Conservation (phyloP, 1,140 invertebrate species). For the Cecropterus lyciades region DNA sequence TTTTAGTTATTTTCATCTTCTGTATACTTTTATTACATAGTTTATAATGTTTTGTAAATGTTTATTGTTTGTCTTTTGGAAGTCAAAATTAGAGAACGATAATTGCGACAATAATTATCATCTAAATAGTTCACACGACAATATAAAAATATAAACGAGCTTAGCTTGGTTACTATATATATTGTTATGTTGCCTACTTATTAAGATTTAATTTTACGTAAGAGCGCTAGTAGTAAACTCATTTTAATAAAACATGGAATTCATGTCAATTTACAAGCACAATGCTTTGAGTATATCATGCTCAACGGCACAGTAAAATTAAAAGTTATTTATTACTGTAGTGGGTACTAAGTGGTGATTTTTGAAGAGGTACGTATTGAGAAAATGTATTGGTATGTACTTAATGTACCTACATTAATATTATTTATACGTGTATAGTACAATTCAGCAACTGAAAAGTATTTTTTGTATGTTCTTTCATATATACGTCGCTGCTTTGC, state of each 20-base stretch:
- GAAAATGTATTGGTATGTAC: background rate
- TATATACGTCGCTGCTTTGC: too few relatives aligned
- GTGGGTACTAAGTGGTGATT: background rate
- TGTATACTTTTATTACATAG: constrained; percentile 38
- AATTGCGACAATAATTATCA: constrained; percentile 80
- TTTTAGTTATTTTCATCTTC: constrained; percentile 35
- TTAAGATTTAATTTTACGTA: constrained; percentile 29
- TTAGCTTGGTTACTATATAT: constrained; percentile 54
- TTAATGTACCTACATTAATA: too few relatives aligned
- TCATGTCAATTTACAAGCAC: constrained; percentile 38
- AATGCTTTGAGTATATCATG: constrained; percentile 14
- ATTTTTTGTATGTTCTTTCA: too few relatives aligned
- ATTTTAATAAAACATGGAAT: constrained; percentile 27
- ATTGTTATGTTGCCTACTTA: constrained; percentile 42
- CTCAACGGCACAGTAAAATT: constrained; percentile 1
- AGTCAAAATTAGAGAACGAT: constrained; percentile 52
- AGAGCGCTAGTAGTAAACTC: constrained; percentile 23
- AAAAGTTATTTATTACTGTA: constrained; percentile 12
- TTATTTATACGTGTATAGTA: too few relatives aligned
- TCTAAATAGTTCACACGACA: constrained; percentile 70
- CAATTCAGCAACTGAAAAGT: too few relatives aligned
- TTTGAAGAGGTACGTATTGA: background rate
- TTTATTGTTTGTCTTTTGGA: constrained; percentile 42
- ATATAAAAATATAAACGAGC: constrained; percentile 70
- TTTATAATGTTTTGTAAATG: constrained; percentile 42